Conservation (phyloP, 2,113 vertebrate species). For the Heterotis niloticus region DNA sequence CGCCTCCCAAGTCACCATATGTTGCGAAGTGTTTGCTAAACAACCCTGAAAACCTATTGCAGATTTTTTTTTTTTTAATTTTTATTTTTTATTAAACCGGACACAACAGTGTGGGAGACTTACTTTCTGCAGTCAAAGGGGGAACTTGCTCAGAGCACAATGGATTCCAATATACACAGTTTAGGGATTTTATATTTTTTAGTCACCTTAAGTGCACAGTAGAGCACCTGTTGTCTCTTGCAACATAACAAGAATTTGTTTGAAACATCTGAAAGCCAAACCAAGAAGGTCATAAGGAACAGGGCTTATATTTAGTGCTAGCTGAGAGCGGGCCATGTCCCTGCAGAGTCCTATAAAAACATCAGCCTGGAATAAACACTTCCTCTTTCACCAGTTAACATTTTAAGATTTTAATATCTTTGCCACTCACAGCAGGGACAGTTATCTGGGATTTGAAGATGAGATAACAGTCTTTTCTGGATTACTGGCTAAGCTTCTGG, state of each 20-base stretch:
- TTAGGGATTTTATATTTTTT: neutral
- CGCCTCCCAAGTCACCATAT: too few species aligned
- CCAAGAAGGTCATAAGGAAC: neutral
- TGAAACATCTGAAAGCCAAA: neutral
- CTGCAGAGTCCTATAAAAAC: neutral
- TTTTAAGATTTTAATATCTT: constrained; percentile 6
- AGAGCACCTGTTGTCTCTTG: neutral
- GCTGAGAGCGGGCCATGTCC: neutral
- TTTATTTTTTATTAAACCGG: too few species aligned
- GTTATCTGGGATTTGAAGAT: neutral
- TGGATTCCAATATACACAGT: neutral
- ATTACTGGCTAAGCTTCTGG: neutral
- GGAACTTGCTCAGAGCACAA: too few species aligned
- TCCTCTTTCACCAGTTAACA: neutral
- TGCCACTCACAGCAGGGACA: neutral
- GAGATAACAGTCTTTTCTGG: neutral
- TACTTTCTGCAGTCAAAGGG: neutral
- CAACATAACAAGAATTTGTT: constrained; percentile 1
- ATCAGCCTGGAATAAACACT: neutral
- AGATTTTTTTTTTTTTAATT: too few species aligned
- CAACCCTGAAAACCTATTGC: too few species aligned
- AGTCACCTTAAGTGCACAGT: neutral
- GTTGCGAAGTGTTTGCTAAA: too few species aligned
- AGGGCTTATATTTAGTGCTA: neutral
- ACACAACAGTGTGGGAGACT: neutral